These are phyloP conservation scores for Actinostola sp. DNA, from an alignment of 92 coral and sea anemone species.

Conservation along the genomic window DNA sequence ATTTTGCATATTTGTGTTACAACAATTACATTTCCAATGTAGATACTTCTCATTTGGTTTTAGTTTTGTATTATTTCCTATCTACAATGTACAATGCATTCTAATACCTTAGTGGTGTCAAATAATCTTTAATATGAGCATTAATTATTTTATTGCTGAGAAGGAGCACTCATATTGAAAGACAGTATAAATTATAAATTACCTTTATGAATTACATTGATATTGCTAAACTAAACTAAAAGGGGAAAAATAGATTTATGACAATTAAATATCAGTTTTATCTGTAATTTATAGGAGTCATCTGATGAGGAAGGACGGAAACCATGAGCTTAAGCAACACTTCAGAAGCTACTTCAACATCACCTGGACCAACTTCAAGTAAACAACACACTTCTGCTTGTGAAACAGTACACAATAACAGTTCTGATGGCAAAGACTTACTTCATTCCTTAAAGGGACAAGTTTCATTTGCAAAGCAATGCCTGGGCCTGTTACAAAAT, in stretches of 20 bases:
- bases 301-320: constrained; percentile 17
- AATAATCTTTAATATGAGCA: too few species aligned
- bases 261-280: not conserved
- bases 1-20: too few species aligned
- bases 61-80: too few species aligned
- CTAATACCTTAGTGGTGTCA: too few species aligned
- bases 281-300: not conserved
- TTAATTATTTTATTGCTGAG: too few species aligned
- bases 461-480: constrained; percentile 88
- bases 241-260: not conserved
- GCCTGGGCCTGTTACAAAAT: constrained; percentile 79
- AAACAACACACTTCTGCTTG: constrained; percentile 18
- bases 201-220: not conserved
- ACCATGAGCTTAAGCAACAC: constrained; percentile 26
- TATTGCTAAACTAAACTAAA: not conserved
- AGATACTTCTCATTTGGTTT: too few species aligned
- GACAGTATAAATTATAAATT: not conserved
- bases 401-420: constrained; percentile 32
- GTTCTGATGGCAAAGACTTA: constrained; percentile 70
- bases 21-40: too few species aligned
- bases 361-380: constrained; percentile 3
- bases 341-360: constrained; percentile 22
- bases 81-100: too few species aligned
- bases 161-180: not conserved
- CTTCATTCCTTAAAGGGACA: constrained; percentile 73